A percentile compares a stretch with the other conserved stretches of the same genome.
Conservation (phyloP, 2,888 invertebrate genomes). For the Rhaphigaster nebulosa region DNA sequence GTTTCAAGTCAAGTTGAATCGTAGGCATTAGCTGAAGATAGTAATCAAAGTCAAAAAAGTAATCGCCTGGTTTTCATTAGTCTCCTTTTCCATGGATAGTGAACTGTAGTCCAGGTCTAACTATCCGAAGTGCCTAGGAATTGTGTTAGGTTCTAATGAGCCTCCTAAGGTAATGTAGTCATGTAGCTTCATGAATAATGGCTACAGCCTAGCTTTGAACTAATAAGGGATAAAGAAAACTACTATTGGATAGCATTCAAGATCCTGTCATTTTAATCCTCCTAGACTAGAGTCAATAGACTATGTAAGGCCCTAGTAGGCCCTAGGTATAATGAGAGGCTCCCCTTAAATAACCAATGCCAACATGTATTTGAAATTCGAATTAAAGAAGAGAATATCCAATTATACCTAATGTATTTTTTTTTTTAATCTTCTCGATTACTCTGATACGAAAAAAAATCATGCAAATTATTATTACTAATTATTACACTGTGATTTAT, state of each 20-base stretch:
- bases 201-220: background rate
- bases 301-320: too few relatives aligned
- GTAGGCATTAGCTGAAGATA: background rate
- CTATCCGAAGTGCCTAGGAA: background rate
- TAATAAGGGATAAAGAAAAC: background rate
- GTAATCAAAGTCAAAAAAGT: background rate
- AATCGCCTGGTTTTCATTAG: conserved; percentile 6
- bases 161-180: background rate
- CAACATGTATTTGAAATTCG: too few relatives aligned
- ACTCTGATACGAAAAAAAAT: too few relatives aligned
- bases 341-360: too few relatives aligned
- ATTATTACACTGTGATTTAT: too few relatives aligned
- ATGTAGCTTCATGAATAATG: background rate
- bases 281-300: too few relatives aligned
- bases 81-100: background rate
- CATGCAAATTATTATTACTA: too few relatives aligned
- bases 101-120: background rate
- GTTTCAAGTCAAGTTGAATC: background rate
- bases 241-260: background rate
- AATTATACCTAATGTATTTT: too few relatives aligned
- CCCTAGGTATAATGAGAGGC: too few relatives aligned
- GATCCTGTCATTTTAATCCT: too few relatives aligned
- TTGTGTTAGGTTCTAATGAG: background rate
- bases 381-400: too few relatives aligned
- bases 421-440: too few relatives aligned